Evolutionary conservation across 2,797 vertebrate species (phyloP), one percentile per base, ranked within the genome.

Genomic region (Sternotherus odoratus): DNA sequence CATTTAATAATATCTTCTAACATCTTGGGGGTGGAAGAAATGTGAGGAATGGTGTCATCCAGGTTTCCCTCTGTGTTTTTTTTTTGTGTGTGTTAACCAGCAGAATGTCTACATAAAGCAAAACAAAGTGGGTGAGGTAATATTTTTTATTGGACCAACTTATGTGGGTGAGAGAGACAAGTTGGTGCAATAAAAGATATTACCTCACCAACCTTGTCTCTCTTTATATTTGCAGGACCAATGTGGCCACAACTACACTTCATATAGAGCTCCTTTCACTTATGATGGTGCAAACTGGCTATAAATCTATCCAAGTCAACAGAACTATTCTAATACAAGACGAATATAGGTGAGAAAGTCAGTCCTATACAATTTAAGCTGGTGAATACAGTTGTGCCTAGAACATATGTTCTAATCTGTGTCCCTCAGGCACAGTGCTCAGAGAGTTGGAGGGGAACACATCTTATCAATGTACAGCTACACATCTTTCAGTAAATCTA

Each of bases 1-100:
- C 74, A 94, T 97, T 97, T 97, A 85, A 97, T 96, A 77, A 24
- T 89, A 82, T 96, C 88, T 96, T 93, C 51, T 87, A 94, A 66
- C 60, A 95, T 95, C 91, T 94, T 94, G 89, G 53, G 85, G 93
- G 95, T 95, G 93, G 93, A 95, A 96, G 95, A 96, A 95, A 96
- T 92, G 85, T 23, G 75, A 95, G 30, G 69, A 80, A 94, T 93
- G 92, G 57, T 83, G 2, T 95, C 77, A 91, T 86, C 26, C 19
- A 77, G 24, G 97, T 97, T 96, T 90, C 75, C 92, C 90, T 89
- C 60, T 90, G 90, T 83, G 92, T 96, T 95, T 80, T 43, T 43
- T 43, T n/a, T n/a, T n/a, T n/a, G n/a, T n/a, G n/a, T n/a, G n/a
- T 89, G 87, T 93, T 96, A 95, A 95, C 82, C 75, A 60, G 86